Evolutionary conservation across 2,888 invertebrate genomes (phyloP).

Genomic region (Stictocephala bisonia): DNA sequence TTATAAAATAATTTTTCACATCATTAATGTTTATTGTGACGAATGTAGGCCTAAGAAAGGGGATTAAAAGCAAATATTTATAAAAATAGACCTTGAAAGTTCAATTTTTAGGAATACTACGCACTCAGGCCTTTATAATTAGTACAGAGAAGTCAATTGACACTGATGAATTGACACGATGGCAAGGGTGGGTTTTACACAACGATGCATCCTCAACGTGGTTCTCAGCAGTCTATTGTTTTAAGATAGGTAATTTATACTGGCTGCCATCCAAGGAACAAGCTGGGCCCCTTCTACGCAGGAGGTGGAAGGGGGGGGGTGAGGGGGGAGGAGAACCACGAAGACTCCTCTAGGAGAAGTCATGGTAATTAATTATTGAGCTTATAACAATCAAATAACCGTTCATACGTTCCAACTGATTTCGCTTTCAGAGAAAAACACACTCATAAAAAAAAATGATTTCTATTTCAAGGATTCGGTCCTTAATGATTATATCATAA

Average conservation of each 20-base stretch:
- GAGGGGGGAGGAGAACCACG: not conserved
- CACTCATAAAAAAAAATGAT: not conserved
- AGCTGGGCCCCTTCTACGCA: not conserved
- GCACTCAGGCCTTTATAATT: too few species aligned
- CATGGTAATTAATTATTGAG: not conserved
- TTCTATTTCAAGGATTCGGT: not conserved
- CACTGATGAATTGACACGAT: too few species aligned
- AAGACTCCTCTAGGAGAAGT: not conserved
- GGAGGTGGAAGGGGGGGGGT: not conserved
- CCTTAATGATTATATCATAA: too few species aligned
- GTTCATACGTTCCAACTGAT: not conserved
- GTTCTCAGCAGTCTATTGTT: not conserved
- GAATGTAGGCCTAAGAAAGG: too few species aligned
- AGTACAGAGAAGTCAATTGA: too few species aligned
- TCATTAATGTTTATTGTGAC: too few species aligned
- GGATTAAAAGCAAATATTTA: too few species aligned
- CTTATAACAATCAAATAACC: not conserved
- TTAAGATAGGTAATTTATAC: not conserved
- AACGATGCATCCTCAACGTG: not conserved
- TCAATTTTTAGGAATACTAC: too few species aligned
- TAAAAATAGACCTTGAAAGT: too few species aligned
- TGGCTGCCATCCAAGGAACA: not conserved
- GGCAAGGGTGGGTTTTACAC: too few species aligned
- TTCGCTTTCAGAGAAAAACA: not conserved
- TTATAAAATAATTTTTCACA: too few species aligned